Evolutionary conservation across 2,797 vertebrate species (phyloP), one percentile per base, ranked within the genome.

Genomic region (Hipposideros larvatus): DNA sequence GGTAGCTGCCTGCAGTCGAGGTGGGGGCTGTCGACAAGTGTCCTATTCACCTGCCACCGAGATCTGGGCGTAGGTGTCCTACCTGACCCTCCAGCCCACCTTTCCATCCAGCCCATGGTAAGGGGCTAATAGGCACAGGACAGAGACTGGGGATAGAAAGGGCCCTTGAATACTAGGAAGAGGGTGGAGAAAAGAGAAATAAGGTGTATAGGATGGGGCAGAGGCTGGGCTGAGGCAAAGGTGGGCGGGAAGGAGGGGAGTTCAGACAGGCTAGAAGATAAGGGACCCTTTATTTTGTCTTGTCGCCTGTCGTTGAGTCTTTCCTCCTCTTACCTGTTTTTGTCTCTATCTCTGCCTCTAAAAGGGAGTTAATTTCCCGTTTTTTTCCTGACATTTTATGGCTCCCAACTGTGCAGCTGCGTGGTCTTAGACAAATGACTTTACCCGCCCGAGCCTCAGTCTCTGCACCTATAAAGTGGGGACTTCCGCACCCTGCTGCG

Each of bases 401-500:
- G 43, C 46, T 34, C 46, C 61, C 43, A 10, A 1, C 8, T 0
- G 2, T 22, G 61, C 43, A 4, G 43, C 80, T 16, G 21, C 13
- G 1, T 24, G 61, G 19, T 21, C 28, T 41, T 7, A 10, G 43
- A 43, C 14, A 46, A 31, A 61, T 1, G 55, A 1, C 4, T 2
- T 74, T 4, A 0, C 51, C 28, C 73, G 0, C 0, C 2, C 0
- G 48, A 53, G 19, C 48, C 77, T 89, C 82, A 5, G 46, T 34
- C 41, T 83, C 61, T 78, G 41, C 46, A 11, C 3, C 89, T 66
- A 83, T 46, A 1, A 7, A 21, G 61, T 6, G 37, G 75, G 24
- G 34, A 2, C 31, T 10, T 22, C 1, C 14, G 53, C 7, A 18
- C 26, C 0, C 0, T 48, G n/a, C 77, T 10, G 1, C 0, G 5